phyloP scores from a whole-genome alignment of 1,140 invertebrate genomes.

The Goniozus legneri region DNA sequence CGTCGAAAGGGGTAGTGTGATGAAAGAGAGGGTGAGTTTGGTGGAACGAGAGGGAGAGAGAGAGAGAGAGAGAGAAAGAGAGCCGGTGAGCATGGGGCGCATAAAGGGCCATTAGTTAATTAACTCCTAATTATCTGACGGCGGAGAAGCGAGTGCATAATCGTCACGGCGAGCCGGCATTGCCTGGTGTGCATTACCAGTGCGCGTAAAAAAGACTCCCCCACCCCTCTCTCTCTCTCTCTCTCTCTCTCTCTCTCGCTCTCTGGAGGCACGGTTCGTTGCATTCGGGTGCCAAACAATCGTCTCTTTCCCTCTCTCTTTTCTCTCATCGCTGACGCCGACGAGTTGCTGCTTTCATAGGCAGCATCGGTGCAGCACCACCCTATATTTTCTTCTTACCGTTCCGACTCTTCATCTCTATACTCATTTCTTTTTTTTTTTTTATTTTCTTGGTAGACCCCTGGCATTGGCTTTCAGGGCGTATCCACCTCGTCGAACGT shows the following conservation, averaged over 20 bases:
- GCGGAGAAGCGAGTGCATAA: slow-evolving; percentile 39
- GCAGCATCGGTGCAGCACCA: too few relatives aligned
- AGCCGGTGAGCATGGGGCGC: too few relatives aligned
- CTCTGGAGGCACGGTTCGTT: slow-evolving; percentile 42
- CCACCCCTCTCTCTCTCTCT: too few relatives aligned
- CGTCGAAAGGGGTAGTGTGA: neutral
- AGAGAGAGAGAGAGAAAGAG: slow-evolving; percentile 17
- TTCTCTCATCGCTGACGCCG: neutral
- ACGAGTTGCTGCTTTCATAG: too few relatives aligned
- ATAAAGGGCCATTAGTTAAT: slow-evolving; percentile 51
- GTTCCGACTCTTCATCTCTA: slow-evolving; percentile 10
- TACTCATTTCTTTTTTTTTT: slow-evolving; percentile 15
- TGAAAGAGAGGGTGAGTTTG: neutral
- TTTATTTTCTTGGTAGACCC: slow-evolving; percentile 16
- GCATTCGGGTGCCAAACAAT: slow-evolving; percentile 40
- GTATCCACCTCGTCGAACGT: too few relatives aligned
- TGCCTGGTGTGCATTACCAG: slow-evolving; percentile 21
- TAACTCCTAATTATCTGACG: slow-evolving; percentile 48
- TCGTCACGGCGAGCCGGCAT: slow-evolving; percentile 29
- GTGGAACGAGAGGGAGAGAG: slow-evolving; percentile 5
- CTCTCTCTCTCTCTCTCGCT: too few relatives aligned
- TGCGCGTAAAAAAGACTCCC: slow-evolving; percentile 31
- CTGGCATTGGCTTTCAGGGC: too few relatives aligned
- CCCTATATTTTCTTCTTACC: slow-evolving; percentile 4
- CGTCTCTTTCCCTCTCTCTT: slow-evolving; percentile 21